Evolutionary conservation across 2,888 invertebrate species (phyloP), one percentile per base, ranked within the genome.

Genomic region (Quadroppia sp.): DNA sequence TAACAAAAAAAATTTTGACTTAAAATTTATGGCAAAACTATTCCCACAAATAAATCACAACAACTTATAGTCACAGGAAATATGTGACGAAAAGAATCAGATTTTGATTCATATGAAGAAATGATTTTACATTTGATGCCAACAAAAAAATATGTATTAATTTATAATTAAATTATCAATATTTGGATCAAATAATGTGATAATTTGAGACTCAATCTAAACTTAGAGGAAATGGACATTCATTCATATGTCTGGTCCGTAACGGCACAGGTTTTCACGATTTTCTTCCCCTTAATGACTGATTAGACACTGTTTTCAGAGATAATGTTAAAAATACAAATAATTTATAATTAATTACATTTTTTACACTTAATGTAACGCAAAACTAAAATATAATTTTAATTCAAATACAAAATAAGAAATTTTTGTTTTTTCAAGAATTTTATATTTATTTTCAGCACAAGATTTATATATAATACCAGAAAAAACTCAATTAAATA

Each of bases 321-420:
- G 17, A 50, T 20, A 36, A 36, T 7, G 6, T 17, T 45, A 2
- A 50, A 53, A 53, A 53, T 53, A 25, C 53, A 53, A n/a, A 53
- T 53, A 53, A 53, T 53, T 25, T 25, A 25, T 53, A 53, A 53
- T 53, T 53, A 53, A 53, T 53, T 53, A 25, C 53, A 25, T 53
- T 53, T n/a, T 25, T 53, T 53, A 53, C 53, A 25, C 53, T 23
- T 7, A 36, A 36, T 4, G 36, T 9, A 36, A 7, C 36, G 36
- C 4, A 36, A 36, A 36, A 36, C 4, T 36, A 36, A 36, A 36
- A 36, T 7, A 4, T 36, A 36, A 36, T 36, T 7, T 7, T 36
- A 36, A 36, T 7, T 36, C 6, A 4, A 36, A 36, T 7, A 7
- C 36, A 36, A 36, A 36, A 36, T n/a, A n/a, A n/a, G n/a, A n/a